phyloP scores from a whole-genome alignment of 2,797 vertebrate species.

The Sciurus vulgaris region DNA sequence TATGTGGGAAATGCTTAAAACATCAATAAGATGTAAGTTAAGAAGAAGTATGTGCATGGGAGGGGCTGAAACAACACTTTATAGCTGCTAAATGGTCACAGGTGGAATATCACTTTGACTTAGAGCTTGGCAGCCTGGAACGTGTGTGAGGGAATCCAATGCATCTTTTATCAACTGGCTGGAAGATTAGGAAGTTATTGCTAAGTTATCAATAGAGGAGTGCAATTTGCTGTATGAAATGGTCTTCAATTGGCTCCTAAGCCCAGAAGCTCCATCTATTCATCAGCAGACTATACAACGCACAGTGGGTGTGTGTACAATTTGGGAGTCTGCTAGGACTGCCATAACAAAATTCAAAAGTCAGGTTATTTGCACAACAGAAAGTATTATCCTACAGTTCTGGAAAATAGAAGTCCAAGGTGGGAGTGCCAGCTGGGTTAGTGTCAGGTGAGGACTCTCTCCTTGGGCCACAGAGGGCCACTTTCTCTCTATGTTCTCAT shows the following conservation, averaged over 20 bases:
- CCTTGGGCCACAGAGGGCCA: background rate
- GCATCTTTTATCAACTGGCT: constrained; percentile 76
- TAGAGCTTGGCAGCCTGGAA: constrained; percentile 47
- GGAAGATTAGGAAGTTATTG: constrained; percentile 64
- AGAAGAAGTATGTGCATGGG: constrained; percentile 45
- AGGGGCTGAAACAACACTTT: background rate
- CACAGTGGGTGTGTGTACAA: background rate
- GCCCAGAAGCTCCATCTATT: constrained; percentile 64
- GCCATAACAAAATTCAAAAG: background rate
- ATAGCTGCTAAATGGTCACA: constrained; percentile 78
- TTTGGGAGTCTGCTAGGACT: background rate
- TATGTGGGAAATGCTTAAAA: constrained; percentile 74
- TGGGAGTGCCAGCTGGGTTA: background rate
- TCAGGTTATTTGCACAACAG: background rate
- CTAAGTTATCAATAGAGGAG: constrained; percentile 76
- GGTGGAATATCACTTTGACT: constrained; percentile 76
- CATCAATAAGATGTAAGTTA: constrained; percentile 63
- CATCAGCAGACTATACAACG: constrained; percentile 66
- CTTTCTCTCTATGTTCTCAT: background rate
- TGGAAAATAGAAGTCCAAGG: background rate
- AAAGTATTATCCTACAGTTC: background rate
- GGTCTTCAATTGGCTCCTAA: constrained; percentile 76
- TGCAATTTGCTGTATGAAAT: constrained; percentile 68
- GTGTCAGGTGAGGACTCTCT: background rate
- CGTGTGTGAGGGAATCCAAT: constrained; percentile 72